phyloP scores from a whole-genome alignment of 1,140 invertebrate species.

The Cyclargus thomasi region DNA sequence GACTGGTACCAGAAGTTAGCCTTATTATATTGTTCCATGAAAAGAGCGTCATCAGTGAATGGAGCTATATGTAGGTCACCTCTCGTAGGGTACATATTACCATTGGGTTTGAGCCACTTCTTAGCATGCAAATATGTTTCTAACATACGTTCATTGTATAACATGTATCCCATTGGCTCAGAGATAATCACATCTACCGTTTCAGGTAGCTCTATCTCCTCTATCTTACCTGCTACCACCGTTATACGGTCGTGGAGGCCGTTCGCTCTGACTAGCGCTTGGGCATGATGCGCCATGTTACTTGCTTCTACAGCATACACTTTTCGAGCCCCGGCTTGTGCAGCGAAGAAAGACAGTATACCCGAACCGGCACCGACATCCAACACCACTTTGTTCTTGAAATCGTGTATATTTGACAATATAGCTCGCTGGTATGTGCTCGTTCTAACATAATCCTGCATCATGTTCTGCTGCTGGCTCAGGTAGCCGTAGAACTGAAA shows the following conservation, averaged over 20 bases:
- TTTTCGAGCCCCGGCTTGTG: slow-evolving; percentile 96
- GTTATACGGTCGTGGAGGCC: slow-evolving; percentile 90
- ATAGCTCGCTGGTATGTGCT: slow-evolving; percentile 99
- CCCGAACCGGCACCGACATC: slow-evolving; percentile 98
- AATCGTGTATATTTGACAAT: slow-evolving; percentile 94
- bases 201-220: slow-evolving; percentile 97
- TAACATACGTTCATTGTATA: slow-evolving; percentile 99
- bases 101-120: slow-evolving; percentile 95
- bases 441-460: slow-evolving; percentile 98
- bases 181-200: slow-evolving; percentile 98
- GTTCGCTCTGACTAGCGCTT: slow-evolving; percentile 93
- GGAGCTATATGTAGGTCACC: slow-evolving; percentile 99
- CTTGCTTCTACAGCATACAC: slow-evolving; percentile 99
- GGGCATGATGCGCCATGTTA: slow-evolving; percentile 97
- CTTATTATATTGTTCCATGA: slow-evolving; percentile 99
- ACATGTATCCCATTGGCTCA: slow-evolving; percentile 99
- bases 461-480: slow-evolving; percentile 99
- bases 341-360: slow-evolving; percentile 98
- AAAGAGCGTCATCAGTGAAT: slow-evolving; percentile 97
- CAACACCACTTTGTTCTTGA: slow-evolving; percentile 92
- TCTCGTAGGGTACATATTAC: slow-evolving; percentile 96
- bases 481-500: slow-evolving; percentile 99
- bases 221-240: slow-evolving; percentile 98
- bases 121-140: slow-evolving; percentile 99
- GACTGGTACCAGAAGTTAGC: slow-evolving; percentile 99